These are phyloP conservation scores for Emydura subglobosa DNA, from an alignment of 2,113 vertebrate genomes.

Conservation along the genomic window DNA sequence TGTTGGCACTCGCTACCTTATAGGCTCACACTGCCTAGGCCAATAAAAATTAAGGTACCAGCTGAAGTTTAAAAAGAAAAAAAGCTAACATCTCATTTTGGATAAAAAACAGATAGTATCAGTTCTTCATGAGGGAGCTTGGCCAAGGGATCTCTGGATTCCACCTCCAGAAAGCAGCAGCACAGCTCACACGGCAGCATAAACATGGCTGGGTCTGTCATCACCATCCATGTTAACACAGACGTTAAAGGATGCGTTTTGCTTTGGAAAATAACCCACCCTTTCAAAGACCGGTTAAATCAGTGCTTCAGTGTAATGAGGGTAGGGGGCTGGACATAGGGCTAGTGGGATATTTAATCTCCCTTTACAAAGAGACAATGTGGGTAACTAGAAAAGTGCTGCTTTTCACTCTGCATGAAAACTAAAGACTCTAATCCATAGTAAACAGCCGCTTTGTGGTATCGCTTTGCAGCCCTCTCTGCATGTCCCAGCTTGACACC, in stretches of 20 bases:
- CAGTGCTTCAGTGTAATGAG: rapidly evolving
- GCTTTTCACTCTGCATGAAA: not conserved
- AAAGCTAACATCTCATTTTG: not conserved
- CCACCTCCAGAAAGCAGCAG: not conserved
- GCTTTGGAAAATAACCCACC: not conserved
- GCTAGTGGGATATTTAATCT: not conserved
- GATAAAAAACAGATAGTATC: not conserved
- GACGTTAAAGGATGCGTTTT: not conserved
- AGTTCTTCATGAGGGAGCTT: not conserved
- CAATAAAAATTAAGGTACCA: not conserved
- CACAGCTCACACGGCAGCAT: not conserved
- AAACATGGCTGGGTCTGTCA: not conserved
- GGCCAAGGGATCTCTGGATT: not conserved
- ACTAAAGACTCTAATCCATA: not conserved
- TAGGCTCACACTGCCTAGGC: not conserved
- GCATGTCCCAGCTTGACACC: not conserved
- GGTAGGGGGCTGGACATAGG: rapidly evolving
- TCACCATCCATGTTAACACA: not conserved
- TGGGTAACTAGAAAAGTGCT: not conserved
- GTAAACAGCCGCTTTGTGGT: not conserved
- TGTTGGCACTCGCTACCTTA: not conserved
- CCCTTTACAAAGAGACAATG: not conserved
- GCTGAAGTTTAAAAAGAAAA: not conserved
- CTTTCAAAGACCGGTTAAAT: not conserved
- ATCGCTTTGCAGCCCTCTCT: not conserved